Percentiles rank a stretch among this genome's conserved stretches.
Evolutionary conservation across 2,888 invertebrate species (phyloP).

Genomic region (Euphydryas editha): DNA sequence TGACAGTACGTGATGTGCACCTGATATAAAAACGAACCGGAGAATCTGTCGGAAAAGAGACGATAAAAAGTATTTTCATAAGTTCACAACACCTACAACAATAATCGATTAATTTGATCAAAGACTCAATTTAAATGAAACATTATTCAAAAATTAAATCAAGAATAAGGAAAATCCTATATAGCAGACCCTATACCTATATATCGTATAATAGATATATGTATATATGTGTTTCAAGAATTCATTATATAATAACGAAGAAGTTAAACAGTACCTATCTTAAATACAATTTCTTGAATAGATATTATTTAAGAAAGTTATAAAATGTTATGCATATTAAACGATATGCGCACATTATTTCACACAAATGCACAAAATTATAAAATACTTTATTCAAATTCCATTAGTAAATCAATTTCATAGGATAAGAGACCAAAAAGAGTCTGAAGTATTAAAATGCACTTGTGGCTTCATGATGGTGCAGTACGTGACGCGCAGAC

Average conservation of each 20-base stretch:
- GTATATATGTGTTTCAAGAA: no score
- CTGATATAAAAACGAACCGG: slow-evolving; percentile 27
- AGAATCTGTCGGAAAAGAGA: slow-evolving; percentile 14
- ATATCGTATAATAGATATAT: no score
- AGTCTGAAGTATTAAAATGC: not conserved
- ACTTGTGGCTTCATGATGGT: slow-evolving; percentile 23
- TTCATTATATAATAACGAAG: not conserved
- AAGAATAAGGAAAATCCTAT: no score
- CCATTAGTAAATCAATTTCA: slow-evolving; percentile 21
- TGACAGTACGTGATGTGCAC: slow-evolving; percentile 51
- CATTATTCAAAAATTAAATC: no score
- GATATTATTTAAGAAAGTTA: not conserved
- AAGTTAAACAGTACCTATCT: not conserved
- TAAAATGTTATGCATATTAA: slow-evolving; percentile 2
- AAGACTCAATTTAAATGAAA: no score
- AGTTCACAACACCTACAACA: no score
- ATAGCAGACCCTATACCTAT: no score
- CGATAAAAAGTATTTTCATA: slow-evolving; percentile 20
- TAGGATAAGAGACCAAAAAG: slow-evolving; percentile 4
- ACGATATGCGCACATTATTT: not conserved
- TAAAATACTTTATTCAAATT: slow-evolving; percentile 1
- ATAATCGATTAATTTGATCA: no score
- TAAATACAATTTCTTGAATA: not conserved
- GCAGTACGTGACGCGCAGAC: slow-evolving; percentile 43
- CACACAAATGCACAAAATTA: not conserved